phyloP scores from a whole-genome alignment of 2,797 vertebrate genomes.

The Yasuhikotakia modesta region DNA sequence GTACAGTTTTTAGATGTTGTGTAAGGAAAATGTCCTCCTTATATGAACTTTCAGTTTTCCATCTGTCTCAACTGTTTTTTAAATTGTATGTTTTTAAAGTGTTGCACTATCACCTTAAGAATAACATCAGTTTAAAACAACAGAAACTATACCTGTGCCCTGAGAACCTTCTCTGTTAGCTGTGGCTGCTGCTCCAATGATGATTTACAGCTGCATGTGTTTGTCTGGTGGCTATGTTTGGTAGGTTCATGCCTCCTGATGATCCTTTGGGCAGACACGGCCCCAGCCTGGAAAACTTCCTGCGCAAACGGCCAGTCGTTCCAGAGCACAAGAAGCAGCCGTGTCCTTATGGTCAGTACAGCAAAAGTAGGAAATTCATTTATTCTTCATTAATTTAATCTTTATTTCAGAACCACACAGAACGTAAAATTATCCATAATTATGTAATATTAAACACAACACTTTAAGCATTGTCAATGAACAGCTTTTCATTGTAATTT shows the following conservation, averaged over 20 bases:
- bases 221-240: slow-evolving; percentile 17
- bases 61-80: no score
- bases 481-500: neutral
- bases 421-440: slow-evolving; percentile 1
- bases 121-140: no score
- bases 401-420: slow-evolving; percentile 35
- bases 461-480: neutral
- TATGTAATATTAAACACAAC: neutral
- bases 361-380: slow-evolving; percentile 51
- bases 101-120: no score
- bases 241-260: slow-evolving; percentile 98
- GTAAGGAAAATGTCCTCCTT: no score
- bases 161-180: no score
- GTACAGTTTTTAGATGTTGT: no score
- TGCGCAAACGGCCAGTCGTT: slow-evolving; percentile 93
- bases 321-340: slow-evolving; percentile 98
- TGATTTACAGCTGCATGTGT: neutral
- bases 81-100: no score
- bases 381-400: neutral
- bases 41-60: no score
- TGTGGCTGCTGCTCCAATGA: neutral
- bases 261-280: slow-evolving; percentile 97
- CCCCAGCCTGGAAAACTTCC: slow-evolving; percentile 97
- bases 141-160: no score
- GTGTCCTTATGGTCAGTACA: slow-evolving; percentile 94